Percentiles rank a stretch among this genome's conserved stretches.
phyloP scores from a whole-genome alignment of 1,140 invertebrate species.

The Eumaeus atala region DNA sequence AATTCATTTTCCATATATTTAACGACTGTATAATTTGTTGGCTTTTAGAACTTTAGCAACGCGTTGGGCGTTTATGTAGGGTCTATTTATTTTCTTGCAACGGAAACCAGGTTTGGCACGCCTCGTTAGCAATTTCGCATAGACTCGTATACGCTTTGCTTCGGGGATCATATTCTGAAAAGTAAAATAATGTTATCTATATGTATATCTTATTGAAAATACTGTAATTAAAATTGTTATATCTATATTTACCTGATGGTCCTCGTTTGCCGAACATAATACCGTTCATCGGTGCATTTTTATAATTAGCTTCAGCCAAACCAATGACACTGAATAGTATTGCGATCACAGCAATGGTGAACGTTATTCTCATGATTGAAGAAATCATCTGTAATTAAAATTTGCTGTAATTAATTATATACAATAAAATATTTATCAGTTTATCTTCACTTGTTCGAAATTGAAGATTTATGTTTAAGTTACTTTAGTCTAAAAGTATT shows the following conservation, averaged over 20 bases:
- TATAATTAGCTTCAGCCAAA: slow-evolving; percentile 80
- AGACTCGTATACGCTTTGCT: slow-evolving; percentile 82
- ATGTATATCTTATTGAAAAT: too few relatives aligned
- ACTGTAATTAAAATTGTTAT: slow-evolving; percentile 9
- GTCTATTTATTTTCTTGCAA: slow-evolving; percentile 65
- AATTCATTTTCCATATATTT: too few relatives aligned
- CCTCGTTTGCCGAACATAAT: slow-evolving; percentile 93
- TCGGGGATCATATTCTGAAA: slow-evolving; percentile 81
- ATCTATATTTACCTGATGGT: slow-evolving; percentile 58
- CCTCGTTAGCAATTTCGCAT: slow-evolving; percentile 86
- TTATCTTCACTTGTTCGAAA: too few relatives aligned
- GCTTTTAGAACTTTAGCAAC: slow-evolving; percentile 6
- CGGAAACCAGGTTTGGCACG: slow-evolving; percentile 85
- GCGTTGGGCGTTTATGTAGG: background rate
- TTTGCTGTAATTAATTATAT: background rate
- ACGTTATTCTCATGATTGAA: slow-evolving; percentile 37
- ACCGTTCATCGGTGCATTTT: slow-evolving; percentile 93
- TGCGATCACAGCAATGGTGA: slow-evolving; percentile 38
- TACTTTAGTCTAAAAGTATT: too few relatives aligned
- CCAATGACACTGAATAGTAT: slow-evolving; percentile 50
- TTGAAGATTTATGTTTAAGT: too few relatives aligned
- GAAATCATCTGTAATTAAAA: slow-evolving; percentile 45
- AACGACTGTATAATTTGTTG: background rate
- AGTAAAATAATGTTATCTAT: background rate
- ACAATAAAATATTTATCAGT: slow-evolving; percentile 15